phyloP scores from a whole-genome alignment of 2,113 vertebrate species.

The Hippocampus barbouri region DNA sequence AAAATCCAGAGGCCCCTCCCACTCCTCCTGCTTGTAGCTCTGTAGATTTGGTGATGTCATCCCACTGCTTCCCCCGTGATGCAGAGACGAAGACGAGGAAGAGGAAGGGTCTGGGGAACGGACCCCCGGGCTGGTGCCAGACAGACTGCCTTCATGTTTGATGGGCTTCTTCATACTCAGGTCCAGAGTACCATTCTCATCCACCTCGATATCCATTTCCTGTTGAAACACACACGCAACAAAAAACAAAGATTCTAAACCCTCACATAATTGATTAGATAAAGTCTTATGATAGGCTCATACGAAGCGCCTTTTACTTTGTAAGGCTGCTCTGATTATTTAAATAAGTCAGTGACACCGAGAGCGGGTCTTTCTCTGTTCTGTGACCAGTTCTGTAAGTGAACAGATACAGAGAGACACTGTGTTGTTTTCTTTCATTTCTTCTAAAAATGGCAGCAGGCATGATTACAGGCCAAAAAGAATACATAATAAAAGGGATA shows the following conservation, averaged over 20 bases:
- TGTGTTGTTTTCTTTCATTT: neutral
- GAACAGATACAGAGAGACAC: constrained; percentile 27
- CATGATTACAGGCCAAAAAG: constrained; percentile 47
- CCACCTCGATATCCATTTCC: constrained; percentile 91
- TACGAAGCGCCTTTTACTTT: neutral
- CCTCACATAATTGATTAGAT: neutral
- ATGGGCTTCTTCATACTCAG: constrained; percentile 96
- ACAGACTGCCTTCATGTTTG: constrained; percentile 80
- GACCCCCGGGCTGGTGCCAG: constrained; percentile 82
- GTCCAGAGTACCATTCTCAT: constrained; percentile 96
- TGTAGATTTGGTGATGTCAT: constrained; percentile 87
- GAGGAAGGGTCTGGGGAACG: constrained; percentile 81
- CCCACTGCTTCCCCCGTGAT: constrained; percentile 83
- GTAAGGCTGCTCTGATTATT: neutral
- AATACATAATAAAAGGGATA: constrained; percentile 31
- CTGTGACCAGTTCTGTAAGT: constrained; percentile 40
- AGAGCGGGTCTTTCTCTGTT: neutral
- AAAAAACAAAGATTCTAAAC: neutral
- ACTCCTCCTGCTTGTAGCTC: constrained; percentile 90
- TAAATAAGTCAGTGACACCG: neutral
- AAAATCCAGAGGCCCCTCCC: constrained; percentile 96
- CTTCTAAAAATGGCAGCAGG: constrained; percentile 36
- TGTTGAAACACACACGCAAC: constrained; percentile 47
- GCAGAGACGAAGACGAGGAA: constrained; percentile 75
- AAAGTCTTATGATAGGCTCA: neutral